Base-by-base conservation (phyloP, 2,113 vertebrate species). In the Myiozetetes cayanensis region DNA sequence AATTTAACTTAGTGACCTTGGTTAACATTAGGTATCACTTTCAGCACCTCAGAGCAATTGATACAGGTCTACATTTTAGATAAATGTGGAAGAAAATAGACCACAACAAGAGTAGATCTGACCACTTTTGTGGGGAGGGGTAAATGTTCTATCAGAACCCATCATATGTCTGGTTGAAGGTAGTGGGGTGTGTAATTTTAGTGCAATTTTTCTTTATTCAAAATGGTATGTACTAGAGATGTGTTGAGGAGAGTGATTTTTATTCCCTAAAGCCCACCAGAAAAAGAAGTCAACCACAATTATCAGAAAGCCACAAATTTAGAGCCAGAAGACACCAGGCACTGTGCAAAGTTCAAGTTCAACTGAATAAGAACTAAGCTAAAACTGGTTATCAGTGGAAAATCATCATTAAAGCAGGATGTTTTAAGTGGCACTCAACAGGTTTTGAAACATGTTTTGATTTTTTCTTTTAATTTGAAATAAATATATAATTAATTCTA, bases 1-100 rank as follows among this genome's bases (percentile, higher is more conserved):
- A 83, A 84, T 59, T 81, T 41, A 44, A 56, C 59, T 77, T 37
- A 44, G 24, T 63, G 84, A 87, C 80, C 72, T 96, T 94, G 47
- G 24, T 77, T 94, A 68, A 85, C 47, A 71, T 78, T 25, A 58
- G 72, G 35, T n/a, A 58, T 84, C 10, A 35, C 52, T 85, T 78
- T 75, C 33, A 78, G 30, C 12, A 59, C 6, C 12, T 20, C 30
- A 74, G 79, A 93, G 80, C 6, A 62, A 73, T 24, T 46, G 21
- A 30, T 25, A 62, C 19, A 39, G 28, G 46, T 37, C 8, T 76
- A 22, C 1, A 33, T 80, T 91, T 88, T n/a, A 80, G 23, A 55
- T 24, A 55, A 70, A 44, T 12, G 7, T 35, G 16, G 52, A 59
- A 86, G 39, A 78, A 91, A 72, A 25, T 31, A 27, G 61, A 90